Base-by-base conservation (phyloP, 2,888 invertebrate species). In the Xestoiulus laeticollis region DNA sequence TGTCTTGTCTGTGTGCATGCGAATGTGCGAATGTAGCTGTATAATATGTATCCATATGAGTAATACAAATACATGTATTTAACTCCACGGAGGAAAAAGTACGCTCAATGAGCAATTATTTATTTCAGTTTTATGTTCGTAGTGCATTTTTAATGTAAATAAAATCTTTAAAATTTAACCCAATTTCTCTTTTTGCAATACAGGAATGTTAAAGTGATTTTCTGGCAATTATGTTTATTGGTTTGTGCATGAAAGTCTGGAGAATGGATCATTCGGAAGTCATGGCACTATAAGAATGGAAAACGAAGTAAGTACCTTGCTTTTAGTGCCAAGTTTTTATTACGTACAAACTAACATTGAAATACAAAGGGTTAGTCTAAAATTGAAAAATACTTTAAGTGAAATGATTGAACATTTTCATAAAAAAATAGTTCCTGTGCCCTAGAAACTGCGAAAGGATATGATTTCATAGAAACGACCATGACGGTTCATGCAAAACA, bases 51-150 rank as follows among this genome's bases (percentile, higher is more conserved):
- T 53, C 19, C n/a, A 53, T 53, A 53, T 12, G 26, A 68, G 68
- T 68, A 12, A 68, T 12, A 10, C 12, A 43, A 19, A n/a, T n/a
- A n/a, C n/a, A n/a, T n/a, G n/a, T 84, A 43, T 84, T 43, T 43
- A 84, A 33, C 84, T 84, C 84, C 38, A 43, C 22, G 43, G 84
- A 84, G 84, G 16, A 43, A 84, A 84, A 84, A 6, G 86, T 86
- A 86, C 19, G 86, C 86, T 86, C 86, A 86, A 86, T 86, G 86
- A 86, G 86, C 86, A 86, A 33, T 86, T 48, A 86, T 86, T 86
- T 86, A 86, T 86, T 86, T 44, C 48, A 22, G 32, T 86, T 44
- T 85, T 44, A n/a, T 26, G 48, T 85, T n/a, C 38, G n/a, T n/a
- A 22, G 22, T 85, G 85, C 85, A 85, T 43, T 22, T 85, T 38